Percentiles rank a stretch among this genome's conserved stretches.
These are phyloP conservation scores for Linurgus olivaceus DNA, from an alignment of 2,797 vertebrate species.

Conservation along the genomic window DNA sequence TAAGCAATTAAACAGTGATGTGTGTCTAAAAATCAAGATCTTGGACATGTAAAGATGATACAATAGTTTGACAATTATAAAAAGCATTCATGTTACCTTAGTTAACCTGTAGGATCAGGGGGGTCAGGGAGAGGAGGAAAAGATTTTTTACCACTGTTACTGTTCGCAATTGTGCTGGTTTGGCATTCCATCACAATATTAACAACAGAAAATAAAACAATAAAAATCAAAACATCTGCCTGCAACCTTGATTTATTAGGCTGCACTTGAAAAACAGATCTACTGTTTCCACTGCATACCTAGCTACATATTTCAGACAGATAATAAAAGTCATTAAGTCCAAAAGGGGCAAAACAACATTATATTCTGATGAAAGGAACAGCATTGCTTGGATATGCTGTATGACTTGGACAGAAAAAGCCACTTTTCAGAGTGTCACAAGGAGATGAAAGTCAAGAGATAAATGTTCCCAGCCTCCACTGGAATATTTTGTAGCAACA, in stretches of 20 bases:
- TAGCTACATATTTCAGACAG: background rate
- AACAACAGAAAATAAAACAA: background rate
- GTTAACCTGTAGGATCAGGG: background rate
- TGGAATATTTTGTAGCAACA: background rate
- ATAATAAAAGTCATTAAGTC: background rate
- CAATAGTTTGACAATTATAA: background rate
- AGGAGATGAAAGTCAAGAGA: background rate
- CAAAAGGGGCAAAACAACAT: background rate
- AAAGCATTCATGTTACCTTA: background rate
- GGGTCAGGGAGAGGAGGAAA: background rate
- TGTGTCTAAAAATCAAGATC: background rate
- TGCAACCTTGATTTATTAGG: background rate
- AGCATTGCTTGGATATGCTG: background rate
- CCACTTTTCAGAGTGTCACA: background rate
- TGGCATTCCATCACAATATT: background rate
- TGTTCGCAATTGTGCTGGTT: background rate
- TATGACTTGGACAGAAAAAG: background rate
- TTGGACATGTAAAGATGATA: background rate
- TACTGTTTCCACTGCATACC: background rate
- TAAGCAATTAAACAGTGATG: background rate
- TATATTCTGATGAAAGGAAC: background rate
- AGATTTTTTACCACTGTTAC: rapidly evolving
- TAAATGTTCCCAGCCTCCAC: background rate
- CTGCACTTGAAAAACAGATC: background rate
- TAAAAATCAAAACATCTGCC: background rate